A percentile compares a stretch with the other conserved stretches of the same genome.
Conservation (phyloP, 1,140 invertebrate species). For the Pseudoatta argentina region DNA sequence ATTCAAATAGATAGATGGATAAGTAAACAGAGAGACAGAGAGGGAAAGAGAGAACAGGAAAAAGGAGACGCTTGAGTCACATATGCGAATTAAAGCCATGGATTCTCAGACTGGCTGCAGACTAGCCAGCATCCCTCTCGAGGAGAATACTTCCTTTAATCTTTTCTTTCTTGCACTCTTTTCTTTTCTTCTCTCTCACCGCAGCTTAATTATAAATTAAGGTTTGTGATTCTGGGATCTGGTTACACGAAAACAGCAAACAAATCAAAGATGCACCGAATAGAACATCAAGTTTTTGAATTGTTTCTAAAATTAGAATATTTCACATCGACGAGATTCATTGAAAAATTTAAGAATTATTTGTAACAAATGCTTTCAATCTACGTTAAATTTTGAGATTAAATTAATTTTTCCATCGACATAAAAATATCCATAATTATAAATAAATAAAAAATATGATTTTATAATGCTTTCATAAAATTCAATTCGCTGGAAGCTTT, state of each 20-base stretch:
- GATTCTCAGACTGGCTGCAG: slow-evolving; percentile 55
- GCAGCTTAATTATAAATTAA: slow-evolving; percentile 22
- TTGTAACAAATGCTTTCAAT: not conserved
- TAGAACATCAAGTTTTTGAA: not conserved
- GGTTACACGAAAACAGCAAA: slow-evolving; percentile 20
- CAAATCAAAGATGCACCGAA: not conserved
- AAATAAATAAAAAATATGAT: not conserved
- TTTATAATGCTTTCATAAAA: not conserved
- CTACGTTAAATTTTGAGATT: not conserved
- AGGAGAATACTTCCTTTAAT: slow-evolving; percentile 6
- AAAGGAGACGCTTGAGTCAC: slow-evolving; percentile 67
- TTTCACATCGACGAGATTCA: too few species aligned
- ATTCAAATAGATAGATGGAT: not conserved
- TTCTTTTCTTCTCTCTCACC: not conserved
- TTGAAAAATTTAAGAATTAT: not conserved
- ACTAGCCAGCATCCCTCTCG: not conserved
- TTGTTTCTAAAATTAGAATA: not conserved
- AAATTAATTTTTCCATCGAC: not conserved
- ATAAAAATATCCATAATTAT: not conserved
- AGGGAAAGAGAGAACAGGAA: slow-evolving; percentile 2
- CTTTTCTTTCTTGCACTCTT: slow-evolving; percentile 7
- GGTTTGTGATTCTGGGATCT: slow-evolving; percentile 4
- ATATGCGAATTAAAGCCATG: slow-evolving; percentile 69
- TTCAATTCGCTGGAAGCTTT: not conserved
- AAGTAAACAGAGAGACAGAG: slow-evolving; percentile 6